Evolutionary conservation across 2,888 invertebrate species (phyloP).

Genomic region (Sminthurides aquaticus): DNA sequence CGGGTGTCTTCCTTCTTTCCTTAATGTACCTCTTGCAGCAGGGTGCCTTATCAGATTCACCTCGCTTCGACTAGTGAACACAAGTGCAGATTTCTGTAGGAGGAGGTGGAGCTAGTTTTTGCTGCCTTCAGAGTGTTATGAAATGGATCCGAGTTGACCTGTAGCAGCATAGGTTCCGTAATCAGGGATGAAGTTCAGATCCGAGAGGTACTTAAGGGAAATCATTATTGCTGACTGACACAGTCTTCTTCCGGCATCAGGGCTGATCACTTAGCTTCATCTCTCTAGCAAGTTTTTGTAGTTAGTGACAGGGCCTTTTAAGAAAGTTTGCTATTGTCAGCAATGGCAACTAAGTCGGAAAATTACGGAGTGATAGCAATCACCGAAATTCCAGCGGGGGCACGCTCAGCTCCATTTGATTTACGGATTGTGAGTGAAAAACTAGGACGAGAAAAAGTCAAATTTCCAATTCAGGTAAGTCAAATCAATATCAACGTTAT

Average conservation of each 20-base stretch:
- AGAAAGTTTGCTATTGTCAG: too few relatives aligned
- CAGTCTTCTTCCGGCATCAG: not conserved
- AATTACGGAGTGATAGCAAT: slow-evolving; percentile 27
- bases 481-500: too few relatives aligned
- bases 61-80: too few relatives aligned
- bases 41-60: too few relatives aligned
- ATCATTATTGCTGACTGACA: not conserved
- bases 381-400: slow-evolving; percentile 35
- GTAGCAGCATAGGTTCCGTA: too few relatives aligned
- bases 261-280: too few relatives aligned
- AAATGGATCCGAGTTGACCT: not conserved
- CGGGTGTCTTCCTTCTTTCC: not conserved
- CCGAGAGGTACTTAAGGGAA: not conserved
- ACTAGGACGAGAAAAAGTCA: not conserved
- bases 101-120: not conserved
- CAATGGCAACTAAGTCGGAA: not conserved
- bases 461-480: slow-evolving; percentile 14
- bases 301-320: too few relatives aligned
- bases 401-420: slow-evolving; percentile 26
- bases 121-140: not conserved
- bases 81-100: not conserved
- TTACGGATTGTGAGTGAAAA: not conserved
- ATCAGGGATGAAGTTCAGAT: not conserved
- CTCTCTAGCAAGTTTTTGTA: too few relatives aligned
- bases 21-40: not conserved